Percentiles rank a stretch among this genome's conserved stretches.
Evolutionary conservation across 2,113 vertebrate species (phyloP).

Genomic region (Anser brachyrhynchus): DNA sequence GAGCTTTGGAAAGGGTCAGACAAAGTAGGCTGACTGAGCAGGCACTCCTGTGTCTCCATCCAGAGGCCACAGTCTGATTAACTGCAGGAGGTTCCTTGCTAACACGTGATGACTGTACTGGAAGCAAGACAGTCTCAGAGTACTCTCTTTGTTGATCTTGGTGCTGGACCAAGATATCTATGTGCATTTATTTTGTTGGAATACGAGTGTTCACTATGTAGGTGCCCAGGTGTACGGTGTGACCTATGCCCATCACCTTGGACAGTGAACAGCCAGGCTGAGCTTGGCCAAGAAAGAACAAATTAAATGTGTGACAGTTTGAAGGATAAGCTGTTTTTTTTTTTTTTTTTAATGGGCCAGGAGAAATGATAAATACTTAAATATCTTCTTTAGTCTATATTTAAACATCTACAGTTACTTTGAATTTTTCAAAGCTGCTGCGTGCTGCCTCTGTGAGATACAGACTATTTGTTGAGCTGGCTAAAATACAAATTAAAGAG

Average conservation of each 20-base stretch:
- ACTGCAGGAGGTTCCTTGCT: background rate
- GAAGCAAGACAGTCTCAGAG: background rate
- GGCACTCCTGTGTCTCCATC: rapidly evolving
- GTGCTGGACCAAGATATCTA: background rate
- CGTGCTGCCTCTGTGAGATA: background rate
- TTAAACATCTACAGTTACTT: background rate
- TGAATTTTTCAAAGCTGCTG: background rate
- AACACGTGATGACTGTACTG: background rate
- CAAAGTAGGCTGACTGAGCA: background rate
- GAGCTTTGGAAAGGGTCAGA: background rate
- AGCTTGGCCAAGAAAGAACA: background rate
- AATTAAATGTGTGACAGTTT: background rate
- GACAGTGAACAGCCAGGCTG: rapidly evolving
- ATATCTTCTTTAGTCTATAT: slow-evolving; percentile 5
- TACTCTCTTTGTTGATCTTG: background rate
- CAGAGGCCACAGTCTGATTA: background rate
- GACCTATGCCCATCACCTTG: background rate
- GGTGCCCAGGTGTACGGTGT: background rate
- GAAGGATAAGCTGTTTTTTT: background rate
- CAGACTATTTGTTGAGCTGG: background rate
- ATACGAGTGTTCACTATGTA: rapidly evolving
- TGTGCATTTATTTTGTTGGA: rapidly evolving
- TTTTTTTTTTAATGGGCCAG: background rate
- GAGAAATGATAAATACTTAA: background rate
- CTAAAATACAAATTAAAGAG: slow-evolving; percentile 12